Conservation (phyloP, 2,113 vertebrate genomes). For the Phalacrocorax carbo region DNA sequence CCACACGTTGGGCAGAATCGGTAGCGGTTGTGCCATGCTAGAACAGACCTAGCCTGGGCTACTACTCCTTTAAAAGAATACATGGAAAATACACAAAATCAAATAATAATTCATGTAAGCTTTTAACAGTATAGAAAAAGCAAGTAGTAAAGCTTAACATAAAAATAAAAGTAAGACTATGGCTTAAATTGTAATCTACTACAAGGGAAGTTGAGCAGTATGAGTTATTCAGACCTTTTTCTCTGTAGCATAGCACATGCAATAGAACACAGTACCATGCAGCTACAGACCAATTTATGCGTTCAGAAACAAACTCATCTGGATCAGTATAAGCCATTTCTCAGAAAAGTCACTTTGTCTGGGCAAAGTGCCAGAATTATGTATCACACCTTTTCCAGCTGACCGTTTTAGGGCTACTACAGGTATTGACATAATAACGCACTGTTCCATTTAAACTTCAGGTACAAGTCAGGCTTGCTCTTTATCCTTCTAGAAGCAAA, state of each 20-base stretch:
- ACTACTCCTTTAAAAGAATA: conserved; percentile 79
- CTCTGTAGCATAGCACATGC: neutral
- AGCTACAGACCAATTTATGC: neutral
- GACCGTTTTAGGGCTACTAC: neutral
- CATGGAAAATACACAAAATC: neutral
- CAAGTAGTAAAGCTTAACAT: neutral
- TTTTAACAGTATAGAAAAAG: neutral
- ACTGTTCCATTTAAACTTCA: neutral
- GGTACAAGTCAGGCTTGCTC: neutral
- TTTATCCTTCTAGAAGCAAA: neutral
- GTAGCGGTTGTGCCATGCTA: conserved; percentile 89
- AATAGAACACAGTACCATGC: neutral
- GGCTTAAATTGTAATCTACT: neutral
- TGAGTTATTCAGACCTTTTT: neutral
- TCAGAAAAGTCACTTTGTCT: neutral
- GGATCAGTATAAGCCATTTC: neutral
- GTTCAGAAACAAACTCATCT: neutral
- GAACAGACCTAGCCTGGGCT: conserved; percentile 87
- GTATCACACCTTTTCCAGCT: neutral
- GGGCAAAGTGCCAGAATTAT: neutral
- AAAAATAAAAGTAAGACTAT: neutral
- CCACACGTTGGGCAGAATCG: conserved; percentile 92
- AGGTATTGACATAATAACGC: neutral
- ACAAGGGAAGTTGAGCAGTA: neutral
- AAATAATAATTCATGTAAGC: neutral